Percentiles rank a stretch among this genome's conserved stretches.
Evolutionary conservation across 1,140 invertebrate species (phyloP).

Genomic region (Gonatopus flavifemur): DNA sequence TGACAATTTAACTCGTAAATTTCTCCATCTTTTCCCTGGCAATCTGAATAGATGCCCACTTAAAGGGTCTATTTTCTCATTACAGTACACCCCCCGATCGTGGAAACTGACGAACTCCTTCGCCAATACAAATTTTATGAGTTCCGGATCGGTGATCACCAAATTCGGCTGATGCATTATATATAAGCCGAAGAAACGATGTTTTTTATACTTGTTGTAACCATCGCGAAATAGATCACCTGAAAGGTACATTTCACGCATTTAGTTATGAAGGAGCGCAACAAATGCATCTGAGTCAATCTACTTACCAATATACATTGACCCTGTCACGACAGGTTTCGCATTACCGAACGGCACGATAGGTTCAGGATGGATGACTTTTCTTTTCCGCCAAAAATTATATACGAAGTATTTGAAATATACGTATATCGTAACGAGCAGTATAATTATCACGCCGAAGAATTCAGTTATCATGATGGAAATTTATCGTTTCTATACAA

Average conservation of each 20-base stretch:
- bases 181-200: constrained; percentile 49
- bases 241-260: constrained; percentile 6
- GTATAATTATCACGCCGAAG: neutral
- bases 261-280: constrained; percentile 17
- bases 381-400: constrained; percentile 42
- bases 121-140: constrained; percentile 54
- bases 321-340: constrained; percentile 41
- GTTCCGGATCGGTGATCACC: constrained; percentile 53
- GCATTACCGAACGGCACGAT: constrained; percentile 57
- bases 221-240: constrained; percentile 18
- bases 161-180: constrained; percentile 56
- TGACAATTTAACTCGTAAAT: constrained; percentile 56
- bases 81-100: constrained; percentile 50
- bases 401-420: constrained; percentile 35
- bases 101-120: constrained; percentile 59
- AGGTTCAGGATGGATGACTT: constrained; percentile 43
- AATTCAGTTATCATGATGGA: constrained; percentile 1
- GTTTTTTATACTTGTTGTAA: constrained; percentile 20
- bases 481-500: too few relatives aligned
- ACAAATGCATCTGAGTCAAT: too few relatives aligned
- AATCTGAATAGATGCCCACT: constrained; percentile 59
- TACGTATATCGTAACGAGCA: constrained; percentile 16
- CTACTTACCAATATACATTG: constrained; percentile 22
- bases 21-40: constrained; percentile 56
- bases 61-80: constrained; percentile 58